Evolutionary conservation across 2,888 invertebrate genomes (phyloP), one percentile per base, ranked within the genome.

Genomic region (Acheta domesticus): DNA sequence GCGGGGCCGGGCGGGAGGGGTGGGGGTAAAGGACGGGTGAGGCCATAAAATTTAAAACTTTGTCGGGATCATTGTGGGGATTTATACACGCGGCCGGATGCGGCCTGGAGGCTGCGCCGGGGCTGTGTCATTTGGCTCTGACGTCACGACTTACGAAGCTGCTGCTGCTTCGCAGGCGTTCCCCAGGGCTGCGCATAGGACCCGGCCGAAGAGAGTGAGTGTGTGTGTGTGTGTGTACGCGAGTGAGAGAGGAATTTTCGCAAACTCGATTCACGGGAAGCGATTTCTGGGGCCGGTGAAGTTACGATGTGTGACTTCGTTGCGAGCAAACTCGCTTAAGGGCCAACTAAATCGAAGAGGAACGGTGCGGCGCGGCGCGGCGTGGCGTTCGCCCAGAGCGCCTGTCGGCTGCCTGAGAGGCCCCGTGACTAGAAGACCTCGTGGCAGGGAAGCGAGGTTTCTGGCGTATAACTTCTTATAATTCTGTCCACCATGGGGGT

Each of bases 11-110:
- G n/a, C 62, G 62, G 12, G 62, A 23, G 14, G 14, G 14, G 62
- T 19, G n/a, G n/a, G 62, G 14, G 14, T 1, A 1, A 14, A 11
- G 14, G 14, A 4, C 62, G 62, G 16, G 12, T 11, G 62, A 62
- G n/a, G 62, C 62, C 62, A 62, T 62, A 62, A 62, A 62, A 62
- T 62, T n/a, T 62, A 62, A 62, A 62, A 62, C 62, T 62, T 62
- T 62, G 62, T 62, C 62, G 62, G 62, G 62, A 62, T 62, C 62
- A 62, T 62, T 62, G 62, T 62, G 62, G 62, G 62, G 62, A 62
- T 62, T 62, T 62, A 62, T 62, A 62, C 62, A 19, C 62, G 62
- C 62, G 4, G 14, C 16, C n/a, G n/a, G n/a, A n/a, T 62, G 16
- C 62, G 14, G 4, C 62, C 3, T 12, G 62, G 16, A 14, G 16